These are phyloP conservation scores for Celastrina argiolus DNA, from an alignment of 2,888 invertebrate species.

Conservation along the genomic window DNA sequence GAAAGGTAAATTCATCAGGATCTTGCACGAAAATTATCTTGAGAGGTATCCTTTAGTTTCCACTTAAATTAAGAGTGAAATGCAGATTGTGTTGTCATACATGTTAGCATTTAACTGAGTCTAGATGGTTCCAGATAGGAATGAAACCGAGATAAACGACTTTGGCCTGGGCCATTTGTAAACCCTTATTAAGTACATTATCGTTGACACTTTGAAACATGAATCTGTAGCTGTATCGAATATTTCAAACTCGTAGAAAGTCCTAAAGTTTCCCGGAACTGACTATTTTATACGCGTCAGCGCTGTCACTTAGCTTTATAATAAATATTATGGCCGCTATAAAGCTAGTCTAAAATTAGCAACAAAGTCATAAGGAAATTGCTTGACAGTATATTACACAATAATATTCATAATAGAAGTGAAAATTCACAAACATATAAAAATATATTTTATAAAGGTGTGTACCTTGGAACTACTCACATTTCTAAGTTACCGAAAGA, in stretches of 20 bases:
- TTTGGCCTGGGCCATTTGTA: constrained; percentile 37
- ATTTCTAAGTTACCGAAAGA: no score
- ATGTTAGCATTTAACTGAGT: constrained; percentile 23
- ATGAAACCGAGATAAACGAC: constrained; percentile 30
- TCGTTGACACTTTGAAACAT: constrained; percentile 34
- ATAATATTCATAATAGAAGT: not conserved
- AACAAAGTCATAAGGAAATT: constrained; percentile 24
- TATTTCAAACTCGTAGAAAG: constrained; percentile 25
- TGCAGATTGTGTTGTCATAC: constrained; percentile 26
- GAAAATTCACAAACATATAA: not conserved
- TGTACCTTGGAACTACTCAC: no score
- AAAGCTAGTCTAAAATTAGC: constrained; percentile 5
- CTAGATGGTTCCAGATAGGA: constrained; percentile 26
- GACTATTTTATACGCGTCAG: constrained; percentile 20
- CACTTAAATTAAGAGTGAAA: constrained; percentile 21
- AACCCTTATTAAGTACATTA: constrained; percentile 37
- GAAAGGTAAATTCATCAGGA: not conserved
- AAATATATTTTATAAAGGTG: no score
- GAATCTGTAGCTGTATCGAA: constrained; percentile 24
- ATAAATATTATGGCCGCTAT: constrained; percentile 4
- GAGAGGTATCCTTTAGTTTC: not conserved
- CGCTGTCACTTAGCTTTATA: constrained; percentile 19
- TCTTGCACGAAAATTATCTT: not conserved
- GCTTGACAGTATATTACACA: not conserved
- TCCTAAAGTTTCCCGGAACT: constrained; percentile 9